Evolutionary conservation across 2,797 vertebrate genomes (phyloP), one percentile per base, ranked within the genome.

Genomic region (Sebastes dallii): DNA sequence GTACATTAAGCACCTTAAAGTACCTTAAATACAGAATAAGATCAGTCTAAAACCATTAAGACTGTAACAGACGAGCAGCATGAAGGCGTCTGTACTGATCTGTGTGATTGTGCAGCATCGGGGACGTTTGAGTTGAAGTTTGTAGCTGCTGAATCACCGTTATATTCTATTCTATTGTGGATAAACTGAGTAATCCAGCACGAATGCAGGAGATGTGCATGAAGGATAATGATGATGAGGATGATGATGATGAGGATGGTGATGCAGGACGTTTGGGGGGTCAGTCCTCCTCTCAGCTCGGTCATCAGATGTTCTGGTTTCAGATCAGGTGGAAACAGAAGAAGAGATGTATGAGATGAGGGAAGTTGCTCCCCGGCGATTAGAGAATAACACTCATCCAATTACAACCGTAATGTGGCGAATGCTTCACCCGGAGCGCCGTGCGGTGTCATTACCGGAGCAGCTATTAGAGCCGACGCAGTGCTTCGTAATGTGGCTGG

Each of bases 331-430:
- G 64, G 3, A 66, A 42, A 67, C 70, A 70, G 59, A 73, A 77
- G 39, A 72, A 84, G 24, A 72, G 84, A 76, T 50, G 66, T 22
- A 52, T 39, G 62, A 86, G 86, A 91, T 88, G 77, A 90, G 85
- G 68, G 71, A 77, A 67, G 20, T 34, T 66, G 69, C 77, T 88
- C 82, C 82, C 42, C 22, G 81, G 80, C 34, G 82, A 75, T 91
- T 83, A 83, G 85, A 85, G 78, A 88, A 83, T 81, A 85, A 92
- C 85, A 69, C 56, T 88, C 85, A 84, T 84, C 88, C 75, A 88
- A 88, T 93, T 93, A 89, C 81, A 67, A 42, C 75, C 54, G 70
- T 86, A 72, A 86, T 88, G 86, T 87, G 34, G 56, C 4, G 34
- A 66, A 80, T 82, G 87, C 78, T 46, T 89, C 78, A 77, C 86